These are phyloP conservation scores for Drosophila obscura DNA, from an alignment of 1,140 invertebrate species.

Conservation along the genomic window DNA sequence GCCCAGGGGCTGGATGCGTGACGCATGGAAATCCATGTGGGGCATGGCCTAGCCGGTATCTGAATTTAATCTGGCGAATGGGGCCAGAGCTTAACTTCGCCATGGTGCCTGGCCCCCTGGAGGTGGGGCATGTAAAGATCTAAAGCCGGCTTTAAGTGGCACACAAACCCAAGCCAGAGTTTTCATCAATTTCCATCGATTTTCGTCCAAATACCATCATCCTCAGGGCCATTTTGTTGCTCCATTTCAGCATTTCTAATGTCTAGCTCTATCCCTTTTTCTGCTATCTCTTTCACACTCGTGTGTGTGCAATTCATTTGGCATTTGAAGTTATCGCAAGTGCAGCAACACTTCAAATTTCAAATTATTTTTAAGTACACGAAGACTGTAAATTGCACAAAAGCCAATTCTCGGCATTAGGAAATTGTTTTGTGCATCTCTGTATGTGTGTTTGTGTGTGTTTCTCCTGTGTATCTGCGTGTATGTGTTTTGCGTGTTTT, in stretches of 20 bases:
- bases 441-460: slow-evolving; percentile 10
- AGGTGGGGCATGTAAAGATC: not conserved
- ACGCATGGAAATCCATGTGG: slow-evolving; percentile 29
- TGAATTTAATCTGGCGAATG: slow-evolving; percentile 38
- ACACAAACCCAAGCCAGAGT: not conserved
- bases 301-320: slow-evolving; percentile 19
- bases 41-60: slow-evolving; percentile 13
- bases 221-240: not conserved
- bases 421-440: slow-evolving; percentile 67
- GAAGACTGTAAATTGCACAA: slow-evolving; percentile 71
- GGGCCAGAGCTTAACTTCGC: slow-evolving; percentile 22
- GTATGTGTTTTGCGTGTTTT: slow-evolving; percentile 7
- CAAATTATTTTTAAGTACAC: slow-evolving; percentile 74
- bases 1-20: slow-evolving; percentile 11
- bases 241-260: slow-evolving; percentile 25
- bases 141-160: slow-evolving; percentile 1
- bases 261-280: not conserved
- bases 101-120: not conserved
- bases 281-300: not conserved
- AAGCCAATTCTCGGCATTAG: slow-evolving; percentile 67
- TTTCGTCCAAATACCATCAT: not conserved
- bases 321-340: slow-evolving; percentile 32
- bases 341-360: slow-evolving; percentile 53
- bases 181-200: not conserved
- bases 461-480: slow-evolving; percentile 10